Evolutionary conservation across 2,888 invertebrate species (phyloP), one percentile per base, ranked within the genome.

Genomic region (Caenorhabditis auriculariae): DNA sequence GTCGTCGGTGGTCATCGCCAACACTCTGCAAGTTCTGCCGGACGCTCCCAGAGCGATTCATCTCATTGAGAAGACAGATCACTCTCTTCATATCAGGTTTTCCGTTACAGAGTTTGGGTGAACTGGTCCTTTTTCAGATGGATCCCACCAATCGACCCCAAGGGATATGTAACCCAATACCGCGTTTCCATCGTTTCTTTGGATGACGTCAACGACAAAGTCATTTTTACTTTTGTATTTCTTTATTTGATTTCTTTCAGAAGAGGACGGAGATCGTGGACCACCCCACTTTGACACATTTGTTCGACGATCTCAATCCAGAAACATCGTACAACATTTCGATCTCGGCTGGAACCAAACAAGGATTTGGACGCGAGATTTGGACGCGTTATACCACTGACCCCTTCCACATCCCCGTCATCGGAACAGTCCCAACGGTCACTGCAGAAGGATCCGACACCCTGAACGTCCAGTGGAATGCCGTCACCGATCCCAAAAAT

Each of bases 321-420:
- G 79, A 82, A 43, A 81, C 81, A 7, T 64, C 68, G 32, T 81
- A 82, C 65, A 81, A 80, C 60, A 77, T 81, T 52, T 74, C 72
- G n/a, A 73, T 81, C 29, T 37, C 69, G 0, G 75, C 73, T 7
- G 74, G 73, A 44, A 81, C 78, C 15, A 66, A 63, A 38, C 68
- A 74, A 49, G 78, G 78, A 27, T 81, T 77, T 58, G 81, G 81
- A 29, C 73, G 78, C 28, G 78, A 75, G 39, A 77, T 77, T 60
- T 80, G 74, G 67, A 75, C 78, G 7, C 61, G 69, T 1, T 77
- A 74, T 59, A 66, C 70, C 15, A 81, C 81, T 21, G 80, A 81
- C 64, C 70, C 69, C 23, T 81, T 81, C 72, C 67, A 70, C 48
- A 74, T 79, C 28, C 78, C 78, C n/a, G 61, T 72, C 37, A 70